A percentile compares a stretch with the other conserved stretches of the same genome.
These are phyloP conservation scores for Unio delphinus DNA, from an alignment of 2,888 invertebrate species.

Conservation along the genomic window DNA sequence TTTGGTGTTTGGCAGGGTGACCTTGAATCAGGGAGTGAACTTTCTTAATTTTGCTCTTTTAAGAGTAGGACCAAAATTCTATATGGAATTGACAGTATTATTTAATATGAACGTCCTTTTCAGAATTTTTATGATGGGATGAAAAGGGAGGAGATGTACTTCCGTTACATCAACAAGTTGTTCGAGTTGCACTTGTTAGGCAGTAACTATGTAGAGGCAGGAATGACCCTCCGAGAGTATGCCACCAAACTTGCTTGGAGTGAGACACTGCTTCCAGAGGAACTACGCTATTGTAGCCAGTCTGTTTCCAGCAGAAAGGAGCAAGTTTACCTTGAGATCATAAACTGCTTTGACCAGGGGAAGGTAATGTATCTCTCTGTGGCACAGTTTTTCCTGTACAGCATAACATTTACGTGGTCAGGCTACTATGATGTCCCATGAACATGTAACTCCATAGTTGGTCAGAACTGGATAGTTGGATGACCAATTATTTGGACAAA, in stretches of 20 bases:
- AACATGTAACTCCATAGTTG: too few relatives aligned
- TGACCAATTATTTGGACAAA: too few relatives aligned
- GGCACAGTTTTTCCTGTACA: neutral
- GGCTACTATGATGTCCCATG: too few relatives aligned
- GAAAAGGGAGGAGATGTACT: slow-evolving; percentile 94
- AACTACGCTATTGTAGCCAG: slow-evolving; percentile 78
- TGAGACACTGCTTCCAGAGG: slow-evolving; percentile 63
- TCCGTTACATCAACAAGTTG: slow-evolving; percentile 94
- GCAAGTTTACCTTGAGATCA: slow-evolving; percentile 87
- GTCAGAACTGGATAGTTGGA: too few relatives aligned
- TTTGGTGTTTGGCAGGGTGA: too few relatives aligned
- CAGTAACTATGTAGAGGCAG: slow-evolving; percentile 95
- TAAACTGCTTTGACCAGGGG: slow-evolving; percentile 93
- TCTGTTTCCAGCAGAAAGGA: slow-evolving; percentile 93
- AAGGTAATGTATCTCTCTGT: slow-evolving; percentile 77
- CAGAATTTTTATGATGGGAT: slow-evolving; percentile 97
- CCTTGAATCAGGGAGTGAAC: too few relatives aligned
- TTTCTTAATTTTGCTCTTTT: too few relatives aligned
- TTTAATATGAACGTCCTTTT: slow-evolving; percentile 34
- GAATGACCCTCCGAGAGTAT: slow-evolving; percentile 93
- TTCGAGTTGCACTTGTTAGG: slow-evolving; percentile 92
- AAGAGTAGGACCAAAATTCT: too few relatives aligned
- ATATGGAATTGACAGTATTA: too few relatives aligned
- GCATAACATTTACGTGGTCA: too few relatives aligned
- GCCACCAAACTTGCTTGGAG: slow-evolving; percentile 91